Percentiles rank a stretch among this genome's conserved stretches.
These are phyloP conservation scores for Artibeus lituratus DNA, from an alignment of 2,797 vertebrate genomes.

Conservation along the genomic window DNA sequence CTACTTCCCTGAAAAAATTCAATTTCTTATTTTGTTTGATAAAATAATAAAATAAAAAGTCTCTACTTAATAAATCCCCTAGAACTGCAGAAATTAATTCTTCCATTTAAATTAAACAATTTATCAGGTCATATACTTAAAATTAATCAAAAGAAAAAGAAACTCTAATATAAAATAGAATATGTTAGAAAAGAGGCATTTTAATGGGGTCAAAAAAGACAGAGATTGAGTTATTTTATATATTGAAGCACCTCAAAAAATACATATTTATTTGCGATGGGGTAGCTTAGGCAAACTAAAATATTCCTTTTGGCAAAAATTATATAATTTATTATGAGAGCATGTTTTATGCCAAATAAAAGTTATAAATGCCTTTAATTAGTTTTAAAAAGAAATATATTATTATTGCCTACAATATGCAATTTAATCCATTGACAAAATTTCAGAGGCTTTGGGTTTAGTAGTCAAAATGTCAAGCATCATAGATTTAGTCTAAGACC, in stretches of 20 bases:
- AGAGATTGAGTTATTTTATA: neutral
- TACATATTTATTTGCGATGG: neutral
- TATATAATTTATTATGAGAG: neutral
- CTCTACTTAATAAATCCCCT: constrained; percentile 6
- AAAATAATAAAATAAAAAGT: neutral
- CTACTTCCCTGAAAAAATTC: neutral
- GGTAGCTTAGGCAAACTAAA: neutral
- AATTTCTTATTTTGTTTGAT: neutral
- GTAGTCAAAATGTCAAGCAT: neutral
- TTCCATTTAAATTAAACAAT: constrained; percentile 7
- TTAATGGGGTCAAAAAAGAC: neutral
- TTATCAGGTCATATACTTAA: neutral
- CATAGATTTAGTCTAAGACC: neutral
- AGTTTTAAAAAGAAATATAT: neutral
- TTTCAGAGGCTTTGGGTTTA: neutral
- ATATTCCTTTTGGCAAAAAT: neutral
- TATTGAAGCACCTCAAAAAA: constrained; percentile 7
- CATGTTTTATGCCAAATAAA: neutral
- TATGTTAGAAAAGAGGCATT: neutral
- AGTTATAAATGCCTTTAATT: neutral
- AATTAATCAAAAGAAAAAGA: neutral
- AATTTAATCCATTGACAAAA: neutral
- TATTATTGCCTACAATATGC: neutral
- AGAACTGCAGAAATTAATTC: neutral
- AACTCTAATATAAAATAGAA: neutral